These are phyloP conservation scores for Limnodromus scolopaceus DNA, from an alignment of 2,797 vertebrate species.

Conservation along the genomic window DNA sequence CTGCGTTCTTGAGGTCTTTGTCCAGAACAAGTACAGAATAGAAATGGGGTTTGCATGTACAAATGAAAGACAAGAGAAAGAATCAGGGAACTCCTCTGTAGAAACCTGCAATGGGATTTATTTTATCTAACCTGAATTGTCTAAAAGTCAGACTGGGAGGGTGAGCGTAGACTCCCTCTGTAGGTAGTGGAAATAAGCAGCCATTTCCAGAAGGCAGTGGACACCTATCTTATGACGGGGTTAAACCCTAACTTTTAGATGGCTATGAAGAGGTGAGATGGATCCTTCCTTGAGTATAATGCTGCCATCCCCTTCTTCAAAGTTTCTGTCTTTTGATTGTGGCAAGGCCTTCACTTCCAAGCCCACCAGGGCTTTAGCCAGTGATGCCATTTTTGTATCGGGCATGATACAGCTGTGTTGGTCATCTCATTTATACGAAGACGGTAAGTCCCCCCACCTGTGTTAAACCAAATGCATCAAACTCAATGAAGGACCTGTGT, in stretches of 20 bases:
- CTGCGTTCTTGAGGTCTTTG: neutral
- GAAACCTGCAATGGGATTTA: neutral
- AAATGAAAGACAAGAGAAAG: neutral
- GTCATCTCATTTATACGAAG: neutral
- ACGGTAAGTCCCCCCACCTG: neutral
- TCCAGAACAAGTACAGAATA: neutral
- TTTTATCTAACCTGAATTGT: neutral
- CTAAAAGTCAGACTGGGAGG: neutral
- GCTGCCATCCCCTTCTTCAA: neutral
- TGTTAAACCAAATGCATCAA: neutral
- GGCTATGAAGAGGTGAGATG: neutral
- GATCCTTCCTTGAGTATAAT: neutral
- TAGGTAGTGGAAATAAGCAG: neutral
- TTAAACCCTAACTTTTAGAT: neutral
- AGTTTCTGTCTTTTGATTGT: neutral
- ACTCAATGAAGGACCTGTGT: neutral
- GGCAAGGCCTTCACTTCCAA: neutral
- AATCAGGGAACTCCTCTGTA: neutral
- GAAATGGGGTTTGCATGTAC: neutral
- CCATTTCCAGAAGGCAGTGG: neutral
- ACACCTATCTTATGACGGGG: neutral
- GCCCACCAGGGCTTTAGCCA: neutral
- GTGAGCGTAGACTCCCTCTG: neutral
- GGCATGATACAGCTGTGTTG: neutral
- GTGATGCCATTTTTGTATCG: neutral